Base-by-base conservation (phyloP, 1,140 invertebrate genomes). In the Lordiphosa mommai region DNA sequence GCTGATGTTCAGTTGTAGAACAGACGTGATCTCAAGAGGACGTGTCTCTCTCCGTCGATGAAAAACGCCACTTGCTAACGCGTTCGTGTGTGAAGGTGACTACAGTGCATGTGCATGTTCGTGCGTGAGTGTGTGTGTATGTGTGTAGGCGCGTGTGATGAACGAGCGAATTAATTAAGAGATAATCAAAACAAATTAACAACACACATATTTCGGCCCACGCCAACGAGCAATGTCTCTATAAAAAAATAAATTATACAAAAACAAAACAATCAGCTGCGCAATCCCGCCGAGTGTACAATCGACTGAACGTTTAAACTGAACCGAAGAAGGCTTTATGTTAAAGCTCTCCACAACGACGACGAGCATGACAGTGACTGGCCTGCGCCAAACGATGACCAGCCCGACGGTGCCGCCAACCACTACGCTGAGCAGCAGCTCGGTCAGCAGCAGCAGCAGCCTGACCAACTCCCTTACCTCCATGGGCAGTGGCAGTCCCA, bases 381-480 rank as follows among this genome's bases (percentile, higher is more conserved):
- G 88, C 66, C 74, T 89, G 65, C 86, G 88, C 57, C 80, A 82
- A 59, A 87, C 79, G 52, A 89, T 89, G 88, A 89, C 88, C 66
- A 89, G 88, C 72, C 88, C 88, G 85, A 89, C 88, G 88, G 88
- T 89, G 76, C 86, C 88, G 55, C 87, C 87, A 56, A 73, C 61
- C 37, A 79, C 68, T 30, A 23, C 67, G 67, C 58, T 71, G 23
- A 60, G 64, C 33, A 63, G 61, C 60, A 66, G 37, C 50, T 57
- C 43, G 44, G 46, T 34, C 59, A 61, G 55, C 67, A 77, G 40
- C 61, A 68, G 44, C 65, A 67, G 63, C 63, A 68, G 57, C 61
- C 36, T 53, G 32, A 55, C 36, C 57, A 65, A 41, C 52, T 60
- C 44, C 44, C 36, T 56, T 17, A 58, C 47, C 48, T 58, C 44